Evolutionary conservation across 2,888 invertebrate species (phyloP), one percentile per base, ranked within the genome.

Genomic region (Tipula unca): DNA sequence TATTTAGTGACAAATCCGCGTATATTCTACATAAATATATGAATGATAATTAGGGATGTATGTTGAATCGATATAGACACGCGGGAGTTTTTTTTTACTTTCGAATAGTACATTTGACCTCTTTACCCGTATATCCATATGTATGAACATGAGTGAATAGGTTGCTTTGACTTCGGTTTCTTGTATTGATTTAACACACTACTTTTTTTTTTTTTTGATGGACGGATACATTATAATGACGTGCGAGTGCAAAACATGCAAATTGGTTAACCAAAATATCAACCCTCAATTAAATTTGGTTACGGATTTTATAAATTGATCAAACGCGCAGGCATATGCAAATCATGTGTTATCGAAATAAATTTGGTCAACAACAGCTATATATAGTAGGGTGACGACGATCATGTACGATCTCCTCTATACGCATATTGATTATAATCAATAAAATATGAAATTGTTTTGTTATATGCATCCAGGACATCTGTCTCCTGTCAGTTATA

Each of bases 401-500:
- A 69, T 69, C 69, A 69, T 10, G 10, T 10, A 25, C 10, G 25
- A 48, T 48, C 48, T 48, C 69, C 1, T n/a, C n/a, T 17, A 6
- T 48, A 48, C 36, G 8, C 10, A 48, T 13, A 69, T 69, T 25
- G 69, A 69, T 48, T 5, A 13, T 69, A 25, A 69, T 69, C 69
- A 13, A 69, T 69, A 69, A 69, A 69, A 69, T 69, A 69, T 69
- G 69, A 69, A 25, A 25, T 25, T 69, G 4, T 32, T 69, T 25
- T 20, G 0, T 69, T 69, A 32, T 69, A 69, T 25, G 69, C 25
- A 69, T 25, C 69, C 69, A 29, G 83, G 83, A 83, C 83, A 83
- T 83, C 83, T 83, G 83, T 17, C 83, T 83, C 83, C 83, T 83
- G 83, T 32, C 83, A 83, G 35, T 29, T 82, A 29, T 82, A 36